Evolutionary conservation across 2,797 vertebrate genomes (phyloP).

Genomic region (Galago senegalensis): DNA sequence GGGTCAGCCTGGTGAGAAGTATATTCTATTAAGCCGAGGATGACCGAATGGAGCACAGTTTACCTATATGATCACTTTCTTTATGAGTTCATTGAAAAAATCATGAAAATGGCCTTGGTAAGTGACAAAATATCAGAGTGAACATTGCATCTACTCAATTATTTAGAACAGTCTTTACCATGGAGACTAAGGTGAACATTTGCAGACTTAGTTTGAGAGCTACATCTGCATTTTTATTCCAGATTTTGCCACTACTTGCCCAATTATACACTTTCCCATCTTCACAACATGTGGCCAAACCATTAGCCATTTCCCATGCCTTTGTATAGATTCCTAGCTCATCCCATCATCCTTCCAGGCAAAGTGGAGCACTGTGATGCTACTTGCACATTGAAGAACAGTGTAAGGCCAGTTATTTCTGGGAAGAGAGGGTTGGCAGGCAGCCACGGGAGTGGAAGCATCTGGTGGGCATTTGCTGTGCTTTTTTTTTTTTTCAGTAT

Average conservation of each 20-base stretch:
- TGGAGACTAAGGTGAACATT: neutral
- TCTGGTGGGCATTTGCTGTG: neutral
- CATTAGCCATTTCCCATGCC: neutral
- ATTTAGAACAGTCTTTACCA: neutral
- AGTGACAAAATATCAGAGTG: neutral
- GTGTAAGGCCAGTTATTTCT: neutral
- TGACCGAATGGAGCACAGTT: neutral
- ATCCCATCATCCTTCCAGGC: neutral
- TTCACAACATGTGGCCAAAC: conserved; percentile 15
- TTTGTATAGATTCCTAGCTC: neutral
- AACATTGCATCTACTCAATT: neutral
- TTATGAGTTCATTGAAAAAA: neutral
- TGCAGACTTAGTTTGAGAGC: neutral
- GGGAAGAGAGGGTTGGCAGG: neutral
- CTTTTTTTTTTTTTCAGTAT: neutral
- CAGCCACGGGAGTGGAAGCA: neutral
- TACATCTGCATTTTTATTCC: neutral
- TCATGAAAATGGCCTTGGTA: neutral
- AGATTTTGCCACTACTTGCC: neutral
- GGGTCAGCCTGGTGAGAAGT: neutral
- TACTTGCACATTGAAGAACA: neutral
- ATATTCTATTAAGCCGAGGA: neutral
- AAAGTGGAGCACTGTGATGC: neutral
- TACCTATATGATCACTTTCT: neutral
- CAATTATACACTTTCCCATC: neutral